Base-by-base conservation (phyloP, 2,113 vertebrate genomes). In the Gallinago media region DNA sequence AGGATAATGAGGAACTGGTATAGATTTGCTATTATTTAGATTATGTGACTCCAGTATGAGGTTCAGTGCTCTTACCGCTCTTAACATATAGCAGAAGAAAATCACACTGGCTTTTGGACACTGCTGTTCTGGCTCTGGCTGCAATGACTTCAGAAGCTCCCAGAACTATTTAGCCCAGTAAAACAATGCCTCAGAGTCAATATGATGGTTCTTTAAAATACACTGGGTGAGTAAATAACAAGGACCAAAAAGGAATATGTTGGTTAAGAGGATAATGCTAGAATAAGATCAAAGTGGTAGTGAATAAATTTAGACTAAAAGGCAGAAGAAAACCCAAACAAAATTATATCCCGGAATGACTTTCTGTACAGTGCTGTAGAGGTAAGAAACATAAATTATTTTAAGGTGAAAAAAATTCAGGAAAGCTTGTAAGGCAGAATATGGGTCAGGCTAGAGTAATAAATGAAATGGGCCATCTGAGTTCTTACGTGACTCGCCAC, bases 41-140 rank as follows among this genome's bases (percentile, higher is more conserved):
- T 55, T 68, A 9, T n/a, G 34, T 23, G 62, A 50, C 4, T 81
- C 12, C 1, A 0, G 15, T 0, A 16, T 19, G 29, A 81, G 36
- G 22, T 34, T 75, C 74, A 50, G 16, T 40, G 54, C 67, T 73
- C 27, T 49, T n/a, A 62, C 9, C 8, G 3, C 42, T 87, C 40
- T 40, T 79, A 49, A 54, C 42, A 59, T 2, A 34, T 3, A 47
- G 56, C 58, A 94, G 65, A 42, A 74, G 70, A 56, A 59, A 81
- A 71, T 52, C 34, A 63, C 17, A 11, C 31, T 32, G 40, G 42
- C 50, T 80, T n/a, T 29, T 46, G 71, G 25, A 18, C 47, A 15
- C 27, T 73, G 58, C 42, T 1, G 1, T 36, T 36, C 23, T 67
- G 61, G 9, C 38, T 74, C 63, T 38, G 70, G 5, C 76, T 84